phyloP scores from a whole-genome alignment of 2,797 vertebrate species.

The Macropodus opercularis region DNA sequence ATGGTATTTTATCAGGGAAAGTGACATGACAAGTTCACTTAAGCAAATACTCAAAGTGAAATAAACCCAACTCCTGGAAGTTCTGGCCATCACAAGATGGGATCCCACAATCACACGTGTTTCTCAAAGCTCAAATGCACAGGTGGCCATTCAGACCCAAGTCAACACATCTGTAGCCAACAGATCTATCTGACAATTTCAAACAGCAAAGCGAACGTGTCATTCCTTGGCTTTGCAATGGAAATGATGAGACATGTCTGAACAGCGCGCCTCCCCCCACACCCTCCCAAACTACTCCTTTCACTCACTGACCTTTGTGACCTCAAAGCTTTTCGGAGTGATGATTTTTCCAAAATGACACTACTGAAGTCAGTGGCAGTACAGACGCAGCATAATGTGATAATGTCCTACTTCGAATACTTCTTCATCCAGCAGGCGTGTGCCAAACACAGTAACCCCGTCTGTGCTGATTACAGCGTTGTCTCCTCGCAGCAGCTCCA shows the following conservation, averaged over 20 bases:
- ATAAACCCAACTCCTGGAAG: too few relatives aligned
- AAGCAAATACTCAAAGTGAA: too few relatives aligned
- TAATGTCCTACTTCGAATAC: conserved; percentile 86
- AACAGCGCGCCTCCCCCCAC: conserved; percentile 24
- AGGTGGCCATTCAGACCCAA: conserved; percentile 7
- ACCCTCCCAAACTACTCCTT: conserved; percentile 17
- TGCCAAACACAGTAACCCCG: conserved; percentile 87
- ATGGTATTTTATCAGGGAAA: conserved; percentile 8
- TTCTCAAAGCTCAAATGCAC: conserved; percentile 2
- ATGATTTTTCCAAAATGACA: not conserved
- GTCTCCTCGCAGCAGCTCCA: conserved; percentile 78
- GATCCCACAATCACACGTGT: conserved; percentile 4
- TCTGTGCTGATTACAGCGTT: conserved; percentile 81
- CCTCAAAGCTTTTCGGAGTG: conserved; percentile 17
- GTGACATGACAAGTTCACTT: too few relatives aligned
- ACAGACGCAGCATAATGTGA: not conserved
- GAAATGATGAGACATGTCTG: conserved; percentile 53
- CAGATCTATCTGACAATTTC: conserved; percentile 10
- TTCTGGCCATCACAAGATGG: conserved; percentile 3
- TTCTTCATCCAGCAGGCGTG: conserved; percentile 82
- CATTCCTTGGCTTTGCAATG: conserved; percentile 32
- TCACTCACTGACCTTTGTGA: conserved; percentile 21
- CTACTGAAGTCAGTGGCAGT: not conserved
- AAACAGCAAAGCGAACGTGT: conserved; percentile 25
- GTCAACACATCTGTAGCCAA: conserved; percentile 11